phyloP scores from a whole-genome alignment of 2,888 invertebrate species.

The Drosophila demipolita region DNA sequence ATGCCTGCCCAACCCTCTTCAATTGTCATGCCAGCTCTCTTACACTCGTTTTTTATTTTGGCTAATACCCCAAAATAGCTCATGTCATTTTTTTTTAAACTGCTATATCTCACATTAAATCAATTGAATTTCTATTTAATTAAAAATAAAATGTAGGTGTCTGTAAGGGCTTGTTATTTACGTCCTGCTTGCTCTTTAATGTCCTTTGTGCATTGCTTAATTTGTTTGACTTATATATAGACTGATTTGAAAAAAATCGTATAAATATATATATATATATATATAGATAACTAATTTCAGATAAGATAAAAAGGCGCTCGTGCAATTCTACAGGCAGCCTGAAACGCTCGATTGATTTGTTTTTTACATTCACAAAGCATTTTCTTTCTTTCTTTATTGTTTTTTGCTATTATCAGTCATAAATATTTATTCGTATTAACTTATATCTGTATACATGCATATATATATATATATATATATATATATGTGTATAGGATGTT shows the following conservation, averaged over 20 bases:
- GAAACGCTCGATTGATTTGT: conserved; percentile 45
- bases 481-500: neutral
- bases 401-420: conserved; percentile 22
- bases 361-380: conserved; percentile 1
- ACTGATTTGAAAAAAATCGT: neutral
- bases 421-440: conserved; percentile 6
- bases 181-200: neutral
- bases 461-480: neutral
- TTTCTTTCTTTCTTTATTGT: conserved; percentile 3
- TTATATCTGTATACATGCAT: neutral
- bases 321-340: conserved; percentile 38
- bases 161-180: neutral
- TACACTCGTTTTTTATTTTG: neutral
- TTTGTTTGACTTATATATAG: conserved; percentile 4
- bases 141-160: neutral
- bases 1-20: neutral
- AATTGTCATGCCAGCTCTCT: neutral
- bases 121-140: neutral
- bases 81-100: neutral
- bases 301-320: conserved; percentile 59
- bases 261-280: conserved; percentile 6
- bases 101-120: neutral
- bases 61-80: neutral
- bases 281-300: conserved; percentile 27
- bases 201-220: conserved; percentile 24